Evolutionary conservation across 2,113 vertebrate genomes (phyloP).

Genomic region (Poecile atricapillus): DNA sequence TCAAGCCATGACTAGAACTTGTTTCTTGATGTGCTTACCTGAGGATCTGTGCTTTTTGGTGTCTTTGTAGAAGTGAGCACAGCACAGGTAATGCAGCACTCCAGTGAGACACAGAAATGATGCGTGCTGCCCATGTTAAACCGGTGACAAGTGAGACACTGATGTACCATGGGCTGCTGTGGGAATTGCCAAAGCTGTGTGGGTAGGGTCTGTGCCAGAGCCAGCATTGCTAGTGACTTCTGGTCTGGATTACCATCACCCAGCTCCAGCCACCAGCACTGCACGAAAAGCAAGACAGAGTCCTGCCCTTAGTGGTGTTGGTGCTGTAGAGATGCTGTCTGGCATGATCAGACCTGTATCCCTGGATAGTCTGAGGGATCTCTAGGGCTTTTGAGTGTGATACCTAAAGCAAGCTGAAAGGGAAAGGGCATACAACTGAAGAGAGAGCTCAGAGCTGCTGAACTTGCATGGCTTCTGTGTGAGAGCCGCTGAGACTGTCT

Average conservation of each 20-base stretch:
- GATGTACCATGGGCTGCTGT: fast-evolving
- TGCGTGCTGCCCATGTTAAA: fast-evolving
- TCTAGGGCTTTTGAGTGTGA: neutral
- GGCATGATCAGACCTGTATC: neutral
- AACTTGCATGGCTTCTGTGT: neutral
- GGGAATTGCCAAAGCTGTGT: neutral
- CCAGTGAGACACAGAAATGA: neutral
- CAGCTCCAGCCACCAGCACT: neutral
- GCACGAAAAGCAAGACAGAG: fast-evolving
- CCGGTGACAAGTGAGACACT: neutral
- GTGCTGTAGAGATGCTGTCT: neutral
- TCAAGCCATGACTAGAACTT: slow-evolving; percentile 12
- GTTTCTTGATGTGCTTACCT: neutral
- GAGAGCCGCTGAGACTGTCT: neutral
- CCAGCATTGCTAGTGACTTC: neutral
- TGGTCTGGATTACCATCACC: neutral
- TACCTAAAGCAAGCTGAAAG: neutral
- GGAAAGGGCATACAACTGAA: neutral
- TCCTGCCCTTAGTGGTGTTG: neutral
- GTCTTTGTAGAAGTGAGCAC: neutral
- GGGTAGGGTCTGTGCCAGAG: neutral
- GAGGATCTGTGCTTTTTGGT: neutral
- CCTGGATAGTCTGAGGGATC: neutral
- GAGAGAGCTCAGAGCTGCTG: neutral
- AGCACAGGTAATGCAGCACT: neutral